Conservation (phyloP, 2,113 vertebrate genomes). For the Thalassoma bifasciatum region DNA sequence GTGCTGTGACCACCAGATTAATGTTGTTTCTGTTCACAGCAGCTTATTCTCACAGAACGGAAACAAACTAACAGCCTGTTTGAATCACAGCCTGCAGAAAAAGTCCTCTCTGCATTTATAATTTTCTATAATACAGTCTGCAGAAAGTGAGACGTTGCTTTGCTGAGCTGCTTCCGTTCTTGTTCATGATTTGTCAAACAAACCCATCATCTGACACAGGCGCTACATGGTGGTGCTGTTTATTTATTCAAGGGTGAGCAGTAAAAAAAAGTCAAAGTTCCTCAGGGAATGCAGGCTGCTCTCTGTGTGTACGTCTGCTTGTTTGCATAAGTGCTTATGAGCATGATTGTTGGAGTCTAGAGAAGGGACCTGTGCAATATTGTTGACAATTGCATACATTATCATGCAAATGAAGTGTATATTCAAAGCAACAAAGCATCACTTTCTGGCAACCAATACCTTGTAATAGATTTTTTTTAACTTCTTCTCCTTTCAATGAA, state of each 20-base stretch:
- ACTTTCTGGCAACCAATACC: too few relatives aligned
- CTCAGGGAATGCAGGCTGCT: constrained; percentile 6
- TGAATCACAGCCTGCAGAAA: constrained; percentile 1
- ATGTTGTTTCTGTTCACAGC: background rate
- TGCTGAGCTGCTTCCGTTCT: constrained; percentile 16
- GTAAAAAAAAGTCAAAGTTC: constrained; percentile 45
- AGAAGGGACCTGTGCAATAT: background rate
- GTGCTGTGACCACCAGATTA: background rate
- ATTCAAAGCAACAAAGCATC: too few relatives aligned
- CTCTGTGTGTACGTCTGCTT: constrained; percentile 1
- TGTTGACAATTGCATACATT: background rate
- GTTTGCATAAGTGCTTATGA: constrained; percentile 36
- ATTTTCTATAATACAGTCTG: constrained; percentile 12
- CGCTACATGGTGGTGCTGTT: constrained; percentile 24
- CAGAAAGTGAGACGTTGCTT: constrained; percentile 11
- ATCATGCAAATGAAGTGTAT: background rate
- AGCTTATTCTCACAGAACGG: background rate
- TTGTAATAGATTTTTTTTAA: too few relatives aligned
- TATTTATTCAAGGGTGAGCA: constrained; percentile 60
- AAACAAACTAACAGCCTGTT: background rate
- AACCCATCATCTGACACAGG: constrained; percentile 27
- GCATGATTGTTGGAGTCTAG: background rate
- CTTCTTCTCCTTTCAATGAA: too few relatives aligned
- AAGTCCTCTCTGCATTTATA: constrained; percentile 2
- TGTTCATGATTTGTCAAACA: constrained; percentile 54